Conservation (phyloP, 2,888 invertebrate species). For the Lepidocyrtoides sp. region DNA sequence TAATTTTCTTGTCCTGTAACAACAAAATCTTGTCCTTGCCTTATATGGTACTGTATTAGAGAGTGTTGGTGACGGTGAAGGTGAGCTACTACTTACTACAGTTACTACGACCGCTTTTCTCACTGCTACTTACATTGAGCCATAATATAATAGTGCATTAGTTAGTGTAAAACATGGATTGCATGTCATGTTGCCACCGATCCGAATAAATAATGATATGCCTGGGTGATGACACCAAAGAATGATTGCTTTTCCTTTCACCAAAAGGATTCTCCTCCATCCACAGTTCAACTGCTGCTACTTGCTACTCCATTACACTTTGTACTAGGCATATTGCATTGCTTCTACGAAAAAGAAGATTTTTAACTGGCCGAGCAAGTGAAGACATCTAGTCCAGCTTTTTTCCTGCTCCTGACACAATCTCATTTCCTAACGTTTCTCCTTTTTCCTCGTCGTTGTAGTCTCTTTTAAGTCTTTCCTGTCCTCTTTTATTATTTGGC, state of each 20-base stretch:
- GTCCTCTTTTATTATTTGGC: conserved; percentile 62
- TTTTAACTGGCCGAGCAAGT: not conserved
- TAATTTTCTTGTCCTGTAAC: conserved; percentile 3
- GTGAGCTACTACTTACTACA: not conserved
- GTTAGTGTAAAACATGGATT: conserved; percentile 66
- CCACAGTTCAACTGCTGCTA: conserved; percentile 4
- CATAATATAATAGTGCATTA: conserved; percentile 16
- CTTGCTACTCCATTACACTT: conserved; percentile 10
- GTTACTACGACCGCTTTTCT: not conserved
- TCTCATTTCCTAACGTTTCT: conserved; percentile 52
- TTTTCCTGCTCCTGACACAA: conserved; percentile 72
- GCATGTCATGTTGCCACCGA: conserved; percentile 76
- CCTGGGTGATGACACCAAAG: conserved; percentile 78
- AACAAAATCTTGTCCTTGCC: conserved; percentile 1
- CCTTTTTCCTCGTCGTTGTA: not conserved
- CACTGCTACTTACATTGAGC: too few species aligned
- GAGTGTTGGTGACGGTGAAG: not conserved
- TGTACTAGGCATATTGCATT: not conserved
- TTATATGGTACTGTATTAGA: not conserved
- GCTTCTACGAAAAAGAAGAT: not conserved
- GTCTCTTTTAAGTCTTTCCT: conserved; percentile 35
- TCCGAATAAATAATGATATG: conserved; percentile 80
- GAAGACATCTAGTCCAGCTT: conserved; percentile 55
- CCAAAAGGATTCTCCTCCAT: conserved; percentile 48
- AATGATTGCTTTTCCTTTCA: conserved; percentile 76